phyloP scores from a whole-genome alignment of 1,140 invertebrate genomes.

The Anthonomus grandis region DNA sequence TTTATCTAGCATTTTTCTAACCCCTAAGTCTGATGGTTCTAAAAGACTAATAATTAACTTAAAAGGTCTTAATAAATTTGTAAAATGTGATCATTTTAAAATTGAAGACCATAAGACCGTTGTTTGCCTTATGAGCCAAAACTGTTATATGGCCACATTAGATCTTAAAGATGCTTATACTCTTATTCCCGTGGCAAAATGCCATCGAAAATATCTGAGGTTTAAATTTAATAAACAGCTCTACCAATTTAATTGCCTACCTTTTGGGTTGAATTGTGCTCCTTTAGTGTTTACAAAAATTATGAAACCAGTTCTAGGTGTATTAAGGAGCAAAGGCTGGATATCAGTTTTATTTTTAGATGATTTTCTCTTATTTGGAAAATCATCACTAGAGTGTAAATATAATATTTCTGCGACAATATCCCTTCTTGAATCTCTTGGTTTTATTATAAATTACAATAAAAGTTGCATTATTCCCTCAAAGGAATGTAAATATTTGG shows the following conservation, averaged over 20 bases:
- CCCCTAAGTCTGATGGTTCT: too few species aligned
- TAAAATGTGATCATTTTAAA: conserved; percentile 15
- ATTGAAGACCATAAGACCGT: conserved; percentile 23
- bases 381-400: neutral
- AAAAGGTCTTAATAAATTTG: conserved; percentile 2
- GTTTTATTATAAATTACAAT: conserved; percentile 31
- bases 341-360: conserved; percentile 9
- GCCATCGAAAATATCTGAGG: conserved; percentile 34
- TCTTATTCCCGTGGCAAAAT: conserved; percentile 21
- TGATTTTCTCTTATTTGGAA: conserved; percentile 9
- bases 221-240: conserved; percentile 28
- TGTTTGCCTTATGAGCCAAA: neutral
- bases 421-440: conserved; percentile 27
- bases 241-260: conserved; percentile 32
- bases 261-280: conserved; percentile 19
- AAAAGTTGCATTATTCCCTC: conserved; percentile 23
- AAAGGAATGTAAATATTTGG: conserved; percentile 27
- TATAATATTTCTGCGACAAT: conserved; percentile 15
- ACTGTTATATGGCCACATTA: conserved; percentile 2
- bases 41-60: too few species aligned
- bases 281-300: conserved; percentile 34
- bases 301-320: conserved; percentile 29
- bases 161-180: conserved; percentile 29
- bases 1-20: too few species aligned
- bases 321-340: conserved; percentile 19